phyloP scores from a whole-genome alignment of 2,888 invertebrate species.

The Ophion slaviceki region DNA sequence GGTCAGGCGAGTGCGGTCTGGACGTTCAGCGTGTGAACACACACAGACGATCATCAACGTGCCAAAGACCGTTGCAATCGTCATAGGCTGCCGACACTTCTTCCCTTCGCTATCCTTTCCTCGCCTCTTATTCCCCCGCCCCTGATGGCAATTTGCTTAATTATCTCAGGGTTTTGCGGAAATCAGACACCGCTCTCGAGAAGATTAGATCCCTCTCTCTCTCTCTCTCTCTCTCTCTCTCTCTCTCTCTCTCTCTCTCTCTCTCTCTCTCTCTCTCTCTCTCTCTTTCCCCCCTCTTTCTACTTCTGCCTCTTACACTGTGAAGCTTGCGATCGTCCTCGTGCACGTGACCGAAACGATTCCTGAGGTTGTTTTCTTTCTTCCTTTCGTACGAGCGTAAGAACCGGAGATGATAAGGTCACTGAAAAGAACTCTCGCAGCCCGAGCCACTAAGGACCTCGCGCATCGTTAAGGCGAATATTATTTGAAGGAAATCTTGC shows the following conservation, averaged over 20 bases:
- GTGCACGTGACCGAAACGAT: slow-evolving; percentile 33
- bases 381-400: no score
- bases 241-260: background rate
- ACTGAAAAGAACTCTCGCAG: no score
- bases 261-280: slow-evolving; percentile 7
- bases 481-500: no score
- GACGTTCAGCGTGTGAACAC: slow-evolving; percentile 67
- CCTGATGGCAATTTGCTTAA: slow-evolving; percentile 74
- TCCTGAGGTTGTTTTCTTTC: slow-evolving; percentile 40
- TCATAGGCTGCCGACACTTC: slow-evolving; percentile 71
- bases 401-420: no score
- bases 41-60: slow-evolving; percentile 29
- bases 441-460: no score
- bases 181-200: slow-evolving; percentile 55
- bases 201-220: slow-evolving; percentile 55
- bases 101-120: slow-evolving; percentile 26
- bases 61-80: slow-evolving; percentile 69
- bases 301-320: no score
- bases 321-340: background rate
- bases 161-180: slow-evolving; percentile 75
- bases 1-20: slow-evolving; percentile 76
- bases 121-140: slow-evolving; percentile 4
- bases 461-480: no score
- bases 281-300: background rate
- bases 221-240: background rate